Conservation (phyloP, 2,113 vertebrate genomes). For the Cygnus buccinator region DNA sequence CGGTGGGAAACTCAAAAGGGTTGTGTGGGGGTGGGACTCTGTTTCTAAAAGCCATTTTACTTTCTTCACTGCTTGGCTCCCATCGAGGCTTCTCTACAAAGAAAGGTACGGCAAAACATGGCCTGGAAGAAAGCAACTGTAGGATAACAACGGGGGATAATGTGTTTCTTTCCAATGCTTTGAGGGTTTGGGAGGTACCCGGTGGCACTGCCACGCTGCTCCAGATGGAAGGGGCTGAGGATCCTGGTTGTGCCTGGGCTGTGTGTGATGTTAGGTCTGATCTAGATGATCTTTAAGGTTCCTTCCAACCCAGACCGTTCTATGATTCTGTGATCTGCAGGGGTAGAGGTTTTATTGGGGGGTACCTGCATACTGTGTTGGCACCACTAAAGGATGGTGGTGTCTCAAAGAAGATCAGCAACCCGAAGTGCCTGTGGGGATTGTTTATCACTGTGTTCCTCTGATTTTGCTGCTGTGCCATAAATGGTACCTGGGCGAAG, state of each 20-base stretch:
- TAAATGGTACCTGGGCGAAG: not conserved
- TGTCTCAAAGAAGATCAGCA: not conserved
- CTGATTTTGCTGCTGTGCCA: not conserved
- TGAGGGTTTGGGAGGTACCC: not conserved
- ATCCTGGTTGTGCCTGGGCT: not conserved
- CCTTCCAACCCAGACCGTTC: not conserved
- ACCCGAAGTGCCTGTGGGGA: not conserved
- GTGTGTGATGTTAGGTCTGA: not conserved
- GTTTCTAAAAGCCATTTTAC: conserved; percentile 28
- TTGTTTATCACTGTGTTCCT: not conserved
- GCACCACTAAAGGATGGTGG: not conserved
- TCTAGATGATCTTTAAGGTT: not conserved
- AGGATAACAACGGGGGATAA: not conserved
- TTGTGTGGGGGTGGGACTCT: conserved; percentile 41
- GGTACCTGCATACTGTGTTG: not conserved
- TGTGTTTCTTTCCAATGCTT: not conserved
- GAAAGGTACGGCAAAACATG: not conserved
- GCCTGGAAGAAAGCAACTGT: not conserved
- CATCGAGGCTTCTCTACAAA: not conserved
- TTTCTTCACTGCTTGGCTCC: conserved; percentile 35
- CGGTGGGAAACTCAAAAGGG: conserved; percentile 39
- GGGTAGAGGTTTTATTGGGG: not conserved
- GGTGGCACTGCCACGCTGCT: not conserved
- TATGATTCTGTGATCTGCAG: not conserved
- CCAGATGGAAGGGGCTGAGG: not conserved